Conservation (phyloP, 35 echinoderm and acorn worm species). For the Heliocidaris erythrogramma region DNA sequence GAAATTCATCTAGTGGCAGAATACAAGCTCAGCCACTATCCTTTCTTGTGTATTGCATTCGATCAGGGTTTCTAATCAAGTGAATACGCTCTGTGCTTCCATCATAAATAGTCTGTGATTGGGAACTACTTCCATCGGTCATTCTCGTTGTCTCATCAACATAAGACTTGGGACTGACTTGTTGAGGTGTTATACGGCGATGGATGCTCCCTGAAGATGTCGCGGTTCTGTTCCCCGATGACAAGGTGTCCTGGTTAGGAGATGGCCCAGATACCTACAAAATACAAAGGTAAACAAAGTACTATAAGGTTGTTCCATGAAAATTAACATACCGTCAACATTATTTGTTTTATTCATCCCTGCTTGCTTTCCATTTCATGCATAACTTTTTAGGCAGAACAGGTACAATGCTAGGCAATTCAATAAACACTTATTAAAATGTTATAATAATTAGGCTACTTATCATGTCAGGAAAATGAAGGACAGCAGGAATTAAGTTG, state of each 20-base stretch:
- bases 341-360: background rate
- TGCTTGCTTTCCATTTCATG: background rate
- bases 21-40: background rate
- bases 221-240: background rate
- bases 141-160: constrained; percentile 21
- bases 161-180: background rate
- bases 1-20: background rate
- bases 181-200: background rate
- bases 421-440: no score
- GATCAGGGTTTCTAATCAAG: constrained; percentile 1
- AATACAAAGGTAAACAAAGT: background rate
- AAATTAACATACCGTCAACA: background rate
- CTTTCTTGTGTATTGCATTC: background rate
- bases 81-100: constrained; percentile 36
- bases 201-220: background rate
- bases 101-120: constrained; percentile 45
- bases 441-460: no score
- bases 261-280: background rate
- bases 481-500: no score
- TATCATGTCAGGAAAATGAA: no score
- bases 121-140: constrained; percentile 33
- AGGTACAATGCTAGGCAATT: no score
- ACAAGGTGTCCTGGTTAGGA: background rate
- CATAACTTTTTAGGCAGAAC: no score
- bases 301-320: background rate